Evolutionary conservation across 2,888 invertebrate genomes (phyloP), one percentile per base, ranked within the genome.

Genomic region (Leuctra nigra): DNA sequence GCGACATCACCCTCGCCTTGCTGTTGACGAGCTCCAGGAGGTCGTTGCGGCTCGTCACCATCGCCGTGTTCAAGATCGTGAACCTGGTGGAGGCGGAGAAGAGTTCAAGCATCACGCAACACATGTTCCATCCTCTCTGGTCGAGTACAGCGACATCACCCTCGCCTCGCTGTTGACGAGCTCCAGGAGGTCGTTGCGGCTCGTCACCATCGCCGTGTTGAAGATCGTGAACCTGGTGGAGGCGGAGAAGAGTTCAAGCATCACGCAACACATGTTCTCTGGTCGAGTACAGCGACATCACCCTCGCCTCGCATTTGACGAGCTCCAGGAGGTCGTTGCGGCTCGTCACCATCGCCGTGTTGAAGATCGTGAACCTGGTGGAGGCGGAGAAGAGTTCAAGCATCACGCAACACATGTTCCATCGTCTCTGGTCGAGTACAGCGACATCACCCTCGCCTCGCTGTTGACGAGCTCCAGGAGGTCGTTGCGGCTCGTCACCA

Each of bases 81-180:
- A 92, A 91, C 69, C 86, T 87, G 69, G n/a, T n/a, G n/a, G n/a
- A n/a, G n/a, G n/a, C n/a, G n/a, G n/a, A n/a, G n/a, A n/a, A n/a
- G n/a, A n/a, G n/a, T n/a, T n/a, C n/a, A n/a, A n/a, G n/a, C n/a
- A n/a, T n/a, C n/a, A n/a, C n/a, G n/a, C n/a, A n/a, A n/a, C n/a
- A n/a, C n/a, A n/a, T n/a, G n/a, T n/a, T n/a, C n/a, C n/a, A n/a
- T 94, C 93, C 68, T 90, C 87, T 57, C 86, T 80, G 23, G 92
- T 93, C 64, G 91, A 90, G 72, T 95, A 95, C 57, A 96, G 78
- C 35, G 96, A 78, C 86, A 96, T 89, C 16, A 96, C 94, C n/a
- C 95, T 80, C 1, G 93, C 91, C 72, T 94, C 94, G 65, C 90
- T 90, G 67, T 89, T 87, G 53, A 90, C 89, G 64, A 94, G 75